Evolutionary conservation across 1,140 invertebrate species (phyloP), one percentile per base, ranked within the genome.

Genomic region (Aphaenogaster floridana): DNA sequence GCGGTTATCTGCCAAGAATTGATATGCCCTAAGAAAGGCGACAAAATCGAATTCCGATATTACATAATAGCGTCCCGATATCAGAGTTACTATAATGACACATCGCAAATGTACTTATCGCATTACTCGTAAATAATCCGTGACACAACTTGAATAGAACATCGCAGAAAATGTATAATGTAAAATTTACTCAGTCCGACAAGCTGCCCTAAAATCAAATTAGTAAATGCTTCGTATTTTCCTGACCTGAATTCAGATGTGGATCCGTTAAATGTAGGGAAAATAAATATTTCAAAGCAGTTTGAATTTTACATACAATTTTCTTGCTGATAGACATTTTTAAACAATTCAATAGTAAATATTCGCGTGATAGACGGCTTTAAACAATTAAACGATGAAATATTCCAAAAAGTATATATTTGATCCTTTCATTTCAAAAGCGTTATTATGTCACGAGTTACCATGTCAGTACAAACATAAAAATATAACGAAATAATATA

Each of bases 31-130:
- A 57, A 81, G 78, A 84, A 84, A 48, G 28, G 57, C 17, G 68
- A 76, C 54, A 76, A 74, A 74, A 84, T 84, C 69, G 57, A 84
- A 76, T 84, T 50, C 72, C 52, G n/a, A 84, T 52, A 39, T 84
- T 61, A 76, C 34, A 74, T 76, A 84, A 76, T 54, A 69, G 54
- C 36, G 39, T 21, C 8, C 4, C n/a, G 69, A 63, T 84, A 61
- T 84, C 69, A 48, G 28, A 83, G 5, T 74, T 74, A 61, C 17
- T 74, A 84, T 72, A 68, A 68, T 61, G 54, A 83, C 36, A 84
- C 8, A 34, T 57, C 42, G 13, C 72, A 74, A 84, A 84, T 84
- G 45, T 15, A 17, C 7, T 61, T 83, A 83, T 74, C 6, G 8
- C 63, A 45, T 83, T 54, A 36, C 15, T 59, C 17, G 34, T 36